Evolutionary conservation across 2,113 vertebrate species (phyloP).

Genomic region (Hemiprocne comata): DNA sequence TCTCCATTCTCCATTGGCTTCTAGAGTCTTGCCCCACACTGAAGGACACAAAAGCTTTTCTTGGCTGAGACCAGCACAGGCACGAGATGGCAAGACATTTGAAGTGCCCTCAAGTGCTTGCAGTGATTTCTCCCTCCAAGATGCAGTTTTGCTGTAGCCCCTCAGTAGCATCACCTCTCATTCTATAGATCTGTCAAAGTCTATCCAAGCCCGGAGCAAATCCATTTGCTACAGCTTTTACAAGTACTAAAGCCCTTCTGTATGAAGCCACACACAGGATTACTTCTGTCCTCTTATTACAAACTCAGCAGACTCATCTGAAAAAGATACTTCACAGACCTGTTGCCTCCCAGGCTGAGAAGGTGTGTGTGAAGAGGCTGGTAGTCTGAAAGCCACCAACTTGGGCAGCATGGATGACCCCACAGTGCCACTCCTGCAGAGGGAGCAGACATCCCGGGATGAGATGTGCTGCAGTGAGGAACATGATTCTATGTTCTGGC

Average conservation of each 20-base stretch:
- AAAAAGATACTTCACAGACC: not conserved
- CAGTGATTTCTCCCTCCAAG: not conserved
- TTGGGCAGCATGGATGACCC: not conserved
- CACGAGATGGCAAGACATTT: not conserved
- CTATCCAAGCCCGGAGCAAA: not conserved
- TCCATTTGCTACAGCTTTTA: not conserved
- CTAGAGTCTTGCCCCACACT: not conserved
- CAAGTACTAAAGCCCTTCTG: not conserved
- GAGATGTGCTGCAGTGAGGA: not conserved
- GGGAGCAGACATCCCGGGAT: not conserved
- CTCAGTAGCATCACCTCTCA: not conserved
- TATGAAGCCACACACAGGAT: not conserved
- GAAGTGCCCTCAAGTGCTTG: not conserved
- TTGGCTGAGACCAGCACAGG: not conserved
- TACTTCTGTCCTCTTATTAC: constrained; percentile 40
- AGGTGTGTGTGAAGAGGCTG: not conserved
- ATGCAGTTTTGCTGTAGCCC: not conserved
- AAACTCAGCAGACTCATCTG: constrained; percentile 1
- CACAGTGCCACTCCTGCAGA: not conserved
- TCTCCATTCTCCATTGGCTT: not conserved
- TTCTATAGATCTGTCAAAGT: not conserved
- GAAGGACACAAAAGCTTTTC: not conserved
- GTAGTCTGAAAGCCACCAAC: not conserved
- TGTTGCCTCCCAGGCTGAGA: not conserved
- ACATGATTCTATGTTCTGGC: not conserved